Percentiles rank a stretch among this genome's conserved stretches.
These are phyloP conservation scores for Eretmochelys imbricata DNA, from an alignment of 2,113 vertebrate genomes.

Conservation along the genomic window DNA sequence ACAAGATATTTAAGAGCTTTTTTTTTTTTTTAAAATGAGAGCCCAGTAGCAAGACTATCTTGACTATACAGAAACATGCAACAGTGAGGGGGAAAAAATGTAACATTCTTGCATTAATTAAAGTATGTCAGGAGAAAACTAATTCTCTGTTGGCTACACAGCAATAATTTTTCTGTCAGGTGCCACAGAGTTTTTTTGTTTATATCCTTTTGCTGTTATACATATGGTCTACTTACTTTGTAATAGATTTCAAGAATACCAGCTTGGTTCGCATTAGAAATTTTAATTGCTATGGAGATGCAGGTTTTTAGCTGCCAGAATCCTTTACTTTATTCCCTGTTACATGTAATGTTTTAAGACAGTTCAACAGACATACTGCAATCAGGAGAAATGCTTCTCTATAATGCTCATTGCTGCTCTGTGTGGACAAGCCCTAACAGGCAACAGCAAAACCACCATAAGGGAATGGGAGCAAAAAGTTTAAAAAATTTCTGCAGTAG, in stretches of 20 bases:
- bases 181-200: not conserved
- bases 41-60: not conserved
- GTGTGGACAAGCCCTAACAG: too few relatives aligned
- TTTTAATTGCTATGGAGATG: not conserved
- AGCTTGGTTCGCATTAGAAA: not conserved
- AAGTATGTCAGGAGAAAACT: not conserved
- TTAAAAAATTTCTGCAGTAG: too few relatives aligned
- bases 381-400: rapidly evolving
- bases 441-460: too few relatives aligned
- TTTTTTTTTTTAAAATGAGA: not conserved
- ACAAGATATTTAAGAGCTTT: not conserved
- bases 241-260: not conserved
- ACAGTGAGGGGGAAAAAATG: not conserved
- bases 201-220: rapidly evolving
- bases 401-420: too few relatives aligned
- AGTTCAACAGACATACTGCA: not conserved
- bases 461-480: too few relatives aligned
- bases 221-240: not conserved
- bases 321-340: not conserved
- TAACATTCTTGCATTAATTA: not conserved
- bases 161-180: not conserved
- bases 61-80: not conserved
- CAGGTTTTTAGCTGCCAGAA: not conserved
- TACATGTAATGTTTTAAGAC: not conserved
- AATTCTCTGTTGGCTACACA: rapidly evolving